phyloP scores from a whole-genome alignment of 2,888 invertebrate species.

The Euplagia quadripunctaria region DNA sequence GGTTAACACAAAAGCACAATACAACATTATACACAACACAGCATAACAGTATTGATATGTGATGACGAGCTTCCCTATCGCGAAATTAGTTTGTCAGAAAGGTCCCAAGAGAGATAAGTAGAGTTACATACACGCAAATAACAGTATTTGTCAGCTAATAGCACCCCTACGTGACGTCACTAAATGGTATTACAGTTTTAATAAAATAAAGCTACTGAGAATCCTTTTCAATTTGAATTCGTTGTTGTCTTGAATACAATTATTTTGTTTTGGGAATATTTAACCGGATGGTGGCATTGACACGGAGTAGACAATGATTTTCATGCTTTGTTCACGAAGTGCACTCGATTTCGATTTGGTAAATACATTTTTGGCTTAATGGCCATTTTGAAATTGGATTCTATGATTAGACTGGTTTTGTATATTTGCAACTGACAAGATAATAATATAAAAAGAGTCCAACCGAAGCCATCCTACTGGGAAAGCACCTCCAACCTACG shows the following conservation, averaged over 20 bases:
- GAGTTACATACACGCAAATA: constrained; percentile 51
- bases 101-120: constrained; percentile 49
- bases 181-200: neutral
- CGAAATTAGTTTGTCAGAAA: constrained; percentile 60
- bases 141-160: constrained; percentile 26
- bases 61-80: constrained; percentile 38
- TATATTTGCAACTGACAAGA: too few species aligned
- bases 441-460: too few species aligned
- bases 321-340: neutral
- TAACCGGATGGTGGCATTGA: neutral
- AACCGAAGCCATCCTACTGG: too few species aligned
- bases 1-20: constrained; percentile 58
- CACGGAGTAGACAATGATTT: neutral
- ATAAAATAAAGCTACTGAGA: neutral
- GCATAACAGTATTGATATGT: constrained; percentile 43
- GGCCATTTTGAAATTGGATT: neutral
- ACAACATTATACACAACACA: too few species aligned
- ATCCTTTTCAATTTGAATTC: neutral
- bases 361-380: neutral
- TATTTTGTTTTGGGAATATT: neutral
- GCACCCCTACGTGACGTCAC: constrained; percentile 35
- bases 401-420: neutral
- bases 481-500: too few species aligned
- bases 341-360: neutral
- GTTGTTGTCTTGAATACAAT: neutral